phyloP scores from a whole-genome alignment of 2,113 vertebrate genomes.

The Lates calcarifer region DNA sequence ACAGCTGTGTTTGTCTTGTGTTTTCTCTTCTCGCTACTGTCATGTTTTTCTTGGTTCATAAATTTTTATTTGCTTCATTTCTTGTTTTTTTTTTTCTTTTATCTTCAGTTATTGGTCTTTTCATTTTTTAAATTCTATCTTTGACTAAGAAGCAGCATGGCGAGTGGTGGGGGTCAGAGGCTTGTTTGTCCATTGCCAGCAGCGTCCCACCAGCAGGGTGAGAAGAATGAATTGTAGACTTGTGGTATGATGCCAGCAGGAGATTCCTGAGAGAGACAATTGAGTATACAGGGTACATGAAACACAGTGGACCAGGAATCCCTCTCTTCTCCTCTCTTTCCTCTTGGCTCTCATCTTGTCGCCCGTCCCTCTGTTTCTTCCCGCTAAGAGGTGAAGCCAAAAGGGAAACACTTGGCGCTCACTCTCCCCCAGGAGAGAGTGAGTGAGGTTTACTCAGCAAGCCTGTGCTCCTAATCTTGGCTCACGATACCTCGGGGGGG shows the following conservation, averaged over 20 bases:
- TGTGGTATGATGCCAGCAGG: slow-evolving; percentile 47
- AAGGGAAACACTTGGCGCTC: slow-evolving; percentile 40
- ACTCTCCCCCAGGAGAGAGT: slow-evolving; percentile 5
- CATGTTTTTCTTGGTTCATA: background rate
- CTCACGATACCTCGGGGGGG: slow-evolving; percentile 39
- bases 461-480: slow-evolving; percentile 53
- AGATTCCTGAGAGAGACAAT: slow-evolving; percentile 50
- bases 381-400: slow-evolving; percentile 44
- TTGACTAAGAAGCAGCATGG: slow-evolving; percentile 4
- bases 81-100: slow-evolving; percentile 1
- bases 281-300: slow-evolving; percentile 39
- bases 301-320: slow-evolving; percentile 24
- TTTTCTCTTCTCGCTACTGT: background rate
- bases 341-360: slow-evolving; percentile 48
- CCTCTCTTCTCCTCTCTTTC: slow-evolving; percentile 9
- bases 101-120: background rate
- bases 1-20: background rate
- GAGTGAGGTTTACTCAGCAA: slow-evolving; percentile 50
- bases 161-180: background rate
- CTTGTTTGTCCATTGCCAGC: slow-evolving; percentile 40
- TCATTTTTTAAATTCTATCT: slow-evolving; percentile 5
- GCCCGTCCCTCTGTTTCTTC: slow-evolving; percentile 31
- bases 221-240: slow-evolving; percentile 42
- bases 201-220: slow-evolving; percentile 41
- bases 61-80: slow-evolving; percentile 3